Conservation (phyloP, 2,797 vertebrate genomes). For the Sandelia bainsii region DNA sequence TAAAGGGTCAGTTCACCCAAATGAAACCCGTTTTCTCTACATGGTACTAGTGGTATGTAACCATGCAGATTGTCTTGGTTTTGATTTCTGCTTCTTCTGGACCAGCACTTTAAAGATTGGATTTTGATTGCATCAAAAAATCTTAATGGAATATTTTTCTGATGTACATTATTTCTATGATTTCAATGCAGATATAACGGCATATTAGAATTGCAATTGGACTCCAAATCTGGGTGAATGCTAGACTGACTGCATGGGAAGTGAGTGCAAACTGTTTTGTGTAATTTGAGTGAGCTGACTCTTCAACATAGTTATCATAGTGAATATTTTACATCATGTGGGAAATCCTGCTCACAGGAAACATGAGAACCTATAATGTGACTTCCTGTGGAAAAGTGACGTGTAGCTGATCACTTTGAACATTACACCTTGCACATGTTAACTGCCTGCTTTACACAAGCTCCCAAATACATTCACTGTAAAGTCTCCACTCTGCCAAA, state of each 20-base stretch:
- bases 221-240: no score
- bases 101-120: neutral
- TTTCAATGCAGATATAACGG: neutral
- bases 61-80: neutral
- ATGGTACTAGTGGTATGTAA: neutral
- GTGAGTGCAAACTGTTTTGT: no score
- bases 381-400: neutral
- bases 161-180: neutral
- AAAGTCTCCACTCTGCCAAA: constrained; percentile 68
- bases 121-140: neutral
- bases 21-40: neutral
- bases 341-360: neutral
- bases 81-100: neutral
- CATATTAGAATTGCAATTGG: no score
- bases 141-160: neutral
- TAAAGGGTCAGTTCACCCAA: constrained; percentile 29
- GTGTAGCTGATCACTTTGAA: neutral
- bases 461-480: constrained; percentile 12
- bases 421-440: constrained; percentile 38
- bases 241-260: no score
- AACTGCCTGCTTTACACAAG: constrained; percentile 35
- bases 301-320: no score
- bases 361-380: neutral
- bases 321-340: neutral
- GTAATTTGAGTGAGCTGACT: no score